Percentiles rank a stretch among this genome's conserved stretches.
phyloP scores from a whole-genome alignment of 2,888 invertebrate genomes.

The Apoda limacodes region DNA sequence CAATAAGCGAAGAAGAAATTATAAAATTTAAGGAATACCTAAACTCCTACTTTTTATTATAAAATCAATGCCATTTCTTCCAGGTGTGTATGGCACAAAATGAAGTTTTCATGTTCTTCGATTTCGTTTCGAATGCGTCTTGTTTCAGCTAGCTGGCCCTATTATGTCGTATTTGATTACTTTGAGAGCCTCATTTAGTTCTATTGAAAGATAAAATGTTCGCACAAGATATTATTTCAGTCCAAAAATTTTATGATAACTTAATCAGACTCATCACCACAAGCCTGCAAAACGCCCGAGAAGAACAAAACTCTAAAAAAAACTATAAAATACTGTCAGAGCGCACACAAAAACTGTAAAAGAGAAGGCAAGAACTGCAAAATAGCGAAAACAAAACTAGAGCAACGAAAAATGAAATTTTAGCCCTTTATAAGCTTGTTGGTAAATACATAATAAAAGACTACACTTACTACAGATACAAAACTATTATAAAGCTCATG shows the following conservation, averaged over 20 bases:
- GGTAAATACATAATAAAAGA: constrained; percentile 14
- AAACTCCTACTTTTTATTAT: constrained; percentile 15
- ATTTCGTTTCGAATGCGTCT: constrained; percentile 19
- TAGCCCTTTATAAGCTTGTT: constrained; percentile 9
- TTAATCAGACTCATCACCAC: constrained; percentile 10
- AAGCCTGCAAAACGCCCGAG: constrained; percentile 9
- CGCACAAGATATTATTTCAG: constrained; percentile 5
- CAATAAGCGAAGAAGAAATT: constrained; percentile 12
- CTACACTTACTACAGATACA: constrained; percentile 4
- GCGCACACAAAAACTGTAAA: constrained; percentile 6
- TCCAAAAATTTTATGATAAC: constrained; percentile 14
- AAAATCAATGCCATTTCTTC: constrained; percentile 21
- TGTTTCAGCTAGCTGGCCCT: no score
- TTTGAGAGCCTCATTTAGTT: no score
- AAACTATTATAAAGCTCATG: constrained; percentile 8
- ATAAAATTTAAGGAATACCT: constrained; percentile 8
- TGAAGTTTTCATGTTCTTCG: constrained; percentile 21
- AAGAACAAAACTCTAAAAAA: constrained; percentile 10
- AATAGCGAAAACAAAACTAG: constrained; percentile 8
- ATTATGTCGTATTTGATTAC: no score
- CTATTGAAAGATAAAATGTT: neutral
- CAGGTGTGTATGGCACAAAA: constrained; percentile 20
- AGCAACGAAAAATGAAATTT: constrained; percentile 9
- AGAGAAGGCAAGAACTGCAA: constrained; percentile 7
- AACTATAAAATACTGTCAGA: constrained; percentile 10